Base-by-base conservation (phyloP, 2,113 vertebrate species). In the Aphelocoma coerulescens region DNA sequence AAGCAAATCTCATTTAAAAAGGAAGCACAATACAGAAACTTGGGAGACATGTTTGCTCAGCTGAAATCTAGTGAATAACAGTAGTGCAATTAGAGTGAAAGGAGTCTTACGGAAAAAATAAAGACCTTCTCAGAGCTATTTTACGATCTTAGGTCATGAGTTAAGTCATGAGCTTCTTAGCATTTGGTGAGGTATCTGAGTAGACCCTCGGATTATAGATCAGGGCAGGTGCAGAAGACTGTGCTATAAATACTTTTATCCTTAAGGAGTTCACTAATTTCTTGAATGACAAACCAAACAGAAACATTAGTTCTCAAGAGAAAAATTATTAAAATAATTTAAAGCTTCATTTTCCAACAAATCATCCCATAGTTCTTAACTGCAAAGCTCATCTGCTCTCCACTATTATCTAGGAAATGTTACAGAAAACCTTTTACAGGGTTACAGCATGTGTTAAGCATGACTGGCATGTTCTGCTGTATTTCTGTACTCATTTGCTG, bases 231-330 rank as follows among this genome's bases (percentile, higher is more conserved):
- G 99, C 97, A 97, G 97, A 97, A 97, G 97, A 91, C 91, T 59
- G 44, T 65, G 65, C 98, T 99, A 99, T 98, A 99, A 98, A 99
- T 99, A 99, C 89, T 52, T 58, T 48, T 93, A 62, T 94, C 95
- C 97, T 96, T 96, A 98, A 98, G 98, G 95, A 97, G 97, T 97
- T 97, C 83, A 91, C 92, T 81, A 6, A 55, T 32, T 81, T 89
- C 85, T 96, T 86, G 52, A 93, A 90, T 72, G 55, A 89, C 89
- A 75, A 93, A 94, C 51, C 3, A 4, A 89, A 57, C 51, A 95
- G 67, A 88, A 95, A 82, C 8, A 55, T 41, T 58, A 27, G 57
- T 72, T 85, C 76, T 79, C 80, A 58, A 63, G 33, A 58, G 24
- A 17, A 78, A 73, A 68, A 63, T 9, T 9, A 83, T 9, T 41